Base-by-base conservation (phyloP, 1,140 invertebrate species). In the Drosophila kanapiae region DNA sequence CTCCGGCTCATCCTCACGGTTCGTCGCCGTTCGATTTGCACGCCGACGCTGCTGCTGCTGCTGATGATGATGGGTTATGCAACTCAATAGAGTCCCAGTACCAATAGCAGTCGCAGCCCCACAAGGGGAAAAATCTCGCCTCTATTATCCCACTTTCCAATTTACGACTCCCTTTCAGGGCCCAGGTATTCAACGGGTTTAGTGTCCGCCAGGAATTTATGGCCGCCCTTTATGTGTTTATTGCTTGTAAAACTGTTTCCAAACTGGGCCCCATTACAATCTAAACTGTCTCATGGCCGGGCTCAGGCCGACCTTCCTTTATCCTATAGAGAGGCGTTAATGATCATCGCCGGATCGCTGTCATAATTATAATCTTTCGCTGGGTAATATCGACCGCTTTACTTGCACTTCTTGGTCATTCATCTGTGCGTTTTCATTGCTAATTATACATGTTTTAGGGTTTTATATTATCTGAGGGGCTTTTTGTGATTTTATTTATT, bases 161-260 rank as follows among this genome's bases (percentile, higher is more conserved):
- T 72, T 72, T 72, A 72, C 69, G 67, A 72, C 11, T 31, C 29
- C 63, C 60, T 31, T 48, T 63, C n/a, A 31, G 27, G 16, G 64
- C 6, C 23, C 31, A 8, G 4, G 8, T 7, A 3, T 13, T 14
- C 62, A 11, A 40, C 18, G 16, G 53, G 11, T 29, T n/a, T 29
- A 40, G 40, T 67, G 62, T 56, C 10, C 23, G 4, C 27, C 64
- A 49, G 80, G 72, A 83, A 83, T 86, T 86, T 86, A 87, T 78
- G 60, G 45, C 53, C 37, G 70, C 60, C 61, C 80, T 90, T 88
- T 90, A 88, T 84, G 72, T 27, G 53, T 56, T 56, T 56, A 56
- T 38, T 56, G 62, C 18, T 29, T 13, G 2, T 62, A 59, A 61
- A 60, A 76, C 62, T 51, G 43, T 59, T 57, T 51, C 33, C 53